A percentile compares a stretch with the other conserved stretches of the same genome.
phyloP scores from a whole-genome alignment of 2,888 invertebrate genomes.

The Caenorhabditis plicata region DNA sequence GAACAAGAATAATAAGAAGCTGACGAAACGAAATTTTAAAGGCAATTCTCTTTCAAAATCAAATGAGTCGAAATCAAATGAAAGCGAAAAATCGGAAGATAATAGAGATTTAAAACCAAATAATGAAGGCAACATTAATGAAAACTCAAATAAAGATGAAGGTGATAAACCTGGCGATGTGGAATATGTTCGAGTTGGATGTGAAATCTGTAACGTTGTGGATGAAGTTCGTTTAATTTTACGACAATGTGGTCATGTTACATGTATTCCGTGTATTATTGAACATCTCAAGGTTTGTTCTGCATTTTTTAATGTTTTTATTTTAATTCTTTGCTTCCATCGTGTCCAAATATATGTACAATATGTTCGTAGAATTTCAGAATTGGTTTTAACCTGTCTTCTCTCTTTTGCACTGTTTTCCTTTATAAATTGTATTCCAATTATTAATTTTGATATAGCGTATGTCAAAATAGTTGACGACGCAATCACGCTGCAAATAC shows the following conservation, averaged over 20 bases:
- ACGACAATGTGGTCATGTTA: conserved; percentile 39
- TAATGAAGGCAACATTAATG: not conserved
- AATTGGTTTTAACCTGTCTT: too few relatives aligned
- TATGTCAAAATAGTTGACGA: too few relatives aligned
- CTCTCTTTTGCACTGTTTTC: too few relatives aligned
- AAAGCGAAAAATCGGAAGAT: not conserved
- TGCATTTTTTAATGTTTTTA: not conserved
- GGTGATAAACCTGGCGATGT: not conserved
- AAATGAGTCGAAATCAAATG: not conserved
- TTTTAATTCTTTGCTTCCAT: too few relatives aligned
- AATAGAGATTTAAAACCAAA: not conserved
- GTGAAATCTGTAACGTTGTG: conserved; percentile 5
- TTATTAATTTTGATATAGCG: too few relatives aligned
- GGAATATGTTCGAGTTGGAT: not conserved
- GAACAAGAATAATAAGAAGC: too few relatives aligned
- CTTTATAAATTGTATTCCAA: too few relatives aligned
- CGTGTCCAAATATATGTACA: too few relatives aligned
- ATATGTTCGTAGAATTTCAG: too few relatives aligned
- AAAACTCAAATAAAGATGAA: not conserved
- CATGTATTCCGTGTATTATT: conserved; percentile 40
- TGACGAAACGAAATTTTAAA: too few relatives aligned
- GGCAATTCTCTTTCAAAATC: not conserved
- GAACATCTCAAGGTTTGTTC: conserved; percentile 34
- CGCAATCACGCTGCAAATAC: too few relatives aligned
- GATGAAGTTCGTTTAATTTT: conserved; percentile 28